Conservation (phyloP, 2,797 vertebrate species). For the Siniperca undulata region DNA sequence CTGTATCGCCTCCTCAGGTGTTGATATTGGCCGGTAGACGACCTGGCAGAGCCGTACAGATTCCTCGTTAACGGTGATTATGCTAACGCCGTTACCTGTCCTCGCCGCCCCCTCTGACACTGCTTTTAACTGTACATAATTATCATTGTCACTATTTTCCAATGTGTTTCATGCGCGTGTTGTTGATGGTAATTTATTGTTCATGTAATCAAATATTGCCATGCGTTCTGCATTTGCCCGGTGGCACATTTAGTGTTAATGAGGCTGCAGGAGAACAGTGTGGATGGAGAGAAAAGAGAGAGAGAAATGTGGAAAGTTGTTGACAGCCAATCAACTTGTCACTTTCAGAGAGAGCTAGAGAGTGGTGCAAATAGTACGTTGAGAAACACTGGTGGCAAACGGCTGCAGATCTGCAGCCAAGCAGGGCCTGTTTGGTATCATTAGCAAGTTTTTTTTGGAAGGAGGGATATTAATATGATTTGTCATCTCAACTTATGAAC, state of each 20-base stretch:
- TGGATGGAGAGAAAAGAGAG: conserved; percentile 51
- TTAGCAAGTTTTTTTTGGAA: conserved; percentile 67
- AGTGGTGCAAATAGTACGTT: conserved; percentile 72
- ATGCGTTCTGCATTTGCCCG: conserved; percentile 77
- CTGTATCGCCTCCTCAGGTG: conserved; percentile 59
- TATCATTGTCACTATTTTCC: conserved; percentile 78
- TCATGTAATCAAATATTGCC: conserved; percentile 87
- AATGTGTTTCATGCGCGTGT: conserved; percentile 74
- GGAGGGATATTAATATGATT: conserved; percentile 70
- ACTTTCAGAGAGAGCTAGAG: conserved; percentile 66
- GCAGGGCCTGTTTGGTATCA: conserved; percentile 63
- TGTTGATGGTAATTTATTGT: conserved; percentile 89
- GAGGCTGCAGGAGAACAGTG: conserved; percentile 78
- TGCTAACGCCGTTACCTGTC: conserved; percentile 64
- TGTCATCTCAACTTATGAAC: conserved; percentile 76
- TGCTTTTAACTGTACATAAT: conserved; percentile 83
- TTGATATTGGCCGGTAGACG: conserved; percentile 62
- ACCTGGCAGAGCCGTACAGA: conserved; percentile 24
- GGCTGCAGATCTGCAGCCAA: conserved; percentile 73
- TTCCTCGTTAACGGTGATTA: conserved; percentile 44
- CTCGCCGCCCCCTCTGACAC: conserved; percentile 59
- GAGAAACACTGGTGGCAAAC: conserved; percentile 77
- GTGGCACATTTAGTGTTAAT: conserved; percentile 85
- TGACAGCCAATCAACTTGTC: conserved; percentile 88
- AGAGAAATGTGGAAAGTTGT: conserved; percentile 82